Conservation (phyloP, 1,140 invertebrate species). For the Drosophila prosaltans region DNA sequence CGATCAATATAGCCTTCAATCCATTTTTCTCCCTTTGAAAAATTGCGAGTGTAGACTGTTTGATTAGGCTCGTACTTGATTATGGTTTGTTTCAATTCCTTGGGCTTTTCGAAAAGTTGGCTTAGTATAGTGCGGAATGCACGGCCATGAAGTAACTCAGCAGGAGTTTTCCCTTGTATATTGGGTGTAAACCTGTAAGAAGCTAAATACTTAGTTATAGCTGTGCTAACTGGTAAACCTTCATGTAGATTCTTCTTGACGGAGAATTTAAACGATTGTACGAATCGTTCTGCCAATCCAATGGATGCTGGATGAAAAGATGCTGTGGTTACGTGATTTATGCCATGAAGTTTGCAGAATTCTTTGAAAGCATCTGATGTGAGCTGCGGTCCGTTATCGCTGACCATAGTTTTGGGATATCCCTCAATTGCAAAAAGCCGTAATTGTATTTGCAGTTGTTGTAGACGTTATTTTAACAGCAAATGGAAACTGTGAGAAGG, state of each 20-base stretch:
- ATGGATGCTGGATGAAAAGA: too few relatives aligned
- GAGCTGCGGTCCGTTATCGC: slow-evolving; percentile 58
- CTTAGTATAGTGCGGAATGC: slow-evolving; percentile 17
- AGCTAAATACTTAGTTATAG: too few relatives aligned
- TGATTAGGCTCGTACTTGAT: slow-evolving; percentile 14
- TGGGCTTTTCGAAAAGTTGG: slow-evolving; percentile 20
- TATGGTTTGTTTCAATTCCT: not conserved
- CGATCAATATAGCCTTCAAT: not conserved
- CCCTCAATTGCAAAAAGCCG: too few relatives aligned
- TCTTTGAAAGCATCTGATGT: slow-evolving; percentile 23
- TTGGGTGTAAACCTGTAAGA: too few relatives aligned
- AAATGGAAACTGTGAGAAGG: slow-evolving; percentile 42
- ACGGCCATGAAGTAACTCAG: slow-evolving; percentile 3
- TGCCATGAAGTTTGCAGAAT: slow-evolving; percentile 17
- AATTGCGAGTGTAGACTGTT: slow-evolving; percentile 24
- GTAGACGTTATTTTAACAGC: slow-evolving; percentile 25
- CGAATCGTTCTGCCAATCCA: too few relatives aligned
- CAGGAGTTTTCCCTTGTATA: too few relatives aligned
- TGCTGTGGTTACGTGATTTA: too few relatives aligned
- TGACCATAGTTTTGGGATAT: slow-evolving; percentile 24
- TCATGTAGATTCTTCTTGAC: too few relatives aligned
- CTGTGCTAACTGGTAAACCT: too few relatives aligned
- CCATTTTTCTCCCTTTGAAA: slow-evolving; percentile 20
- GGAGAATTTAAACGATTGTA: too few relatives aligned
- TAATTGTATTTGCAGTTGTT: not conserved